Evolutionary conservation across 1,140 invertebrate genomes (phyloP), one percentile per base, ranked within the genome.

Genomic region (Acyrthosiphon pisum): DNA sequence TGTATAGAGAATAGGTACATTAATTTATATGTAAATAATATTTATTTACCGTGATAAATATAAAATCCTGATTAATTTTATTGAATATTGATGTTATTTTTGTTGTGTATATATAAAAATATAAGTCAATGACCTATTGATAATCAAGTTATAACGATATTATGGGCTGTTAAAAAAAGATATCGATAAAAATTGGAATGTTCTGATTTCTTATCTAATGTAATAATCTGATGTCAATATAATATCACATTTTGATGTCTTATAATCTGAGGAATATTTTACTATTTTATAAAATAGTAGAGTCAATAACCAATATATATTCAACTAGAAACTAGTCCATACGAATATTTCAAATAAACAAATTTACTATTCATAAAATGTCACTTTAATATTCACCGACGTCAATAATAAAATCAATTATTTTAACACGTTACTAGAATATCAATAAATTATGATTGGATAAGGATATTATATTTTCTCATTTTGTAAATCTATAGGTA

Each of bases 341-440:
- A 86, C 23, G 14, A 87, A 84, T 30, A 84, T 84, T 84, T 26
- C 35, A 48, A 48, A 76, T n/a, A 48, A n/a, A 50, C 30, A 48
- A 48, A 87, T 48, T 87, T 87, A 87, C 23, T 87, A 48, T 87
- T 50, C 41, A 46, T 18, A 46, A 87, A 87, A 87, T 87, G 26
- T 50, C 86, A 87, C 30, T 87, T 48, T 87, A 87, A 48, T 48
- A 48, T 87, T 87, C 44, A n/a, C 46, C 30, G 86, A 87, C 86
- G 86, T 87, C 86, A 48, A 48, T 87, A 87, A 48, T 48, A 48
- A 87, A 48, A 48, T 87, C 83, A 87, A n/a, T 48, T 26, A 86
- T 86, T 44, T 18, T 14, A 86, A 46, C 26, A 46, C 83, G 41
- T 44, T 76, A 76, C 60, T n/a, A n/a, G 60, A 76, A 76, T 76